Evolutionary conservation across 2,888 invertebrate genomes (phyloP), one percentile per base, ranked within the genome.

Genomic region (Pandemis heparana): DNA sequence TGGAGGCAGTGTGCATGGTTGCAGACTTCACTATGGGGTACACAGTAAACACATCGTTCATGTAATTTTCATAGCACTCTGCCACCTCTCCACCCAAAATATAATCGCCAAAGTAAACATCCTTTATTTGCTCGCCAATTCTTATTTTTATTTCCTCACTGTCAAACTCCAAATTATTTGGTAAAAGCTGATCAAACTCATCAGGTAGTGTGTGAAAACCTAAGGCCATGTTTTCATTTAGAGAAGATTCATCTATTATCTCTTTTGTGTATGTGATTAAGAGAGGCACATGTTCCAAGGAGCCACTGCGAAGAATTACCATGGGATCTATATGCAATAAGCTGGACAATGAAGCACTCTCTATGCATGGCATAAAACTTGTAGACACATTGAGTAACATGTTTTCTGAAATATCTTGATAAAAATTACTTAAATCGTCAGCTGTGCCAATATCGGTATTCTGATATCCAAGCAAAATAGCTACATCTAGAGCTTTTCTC

Each of bases 401-500:
- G 14, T 76, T 76, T 0, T 71, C 60, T 12, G 87, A 73, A 1
- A 85, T 59, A 10, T 82, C 77, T 48, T 79, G 77, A 61, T 87
- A 90, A 74, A 90, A 93, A 0, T 78, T 78, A 5, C 82, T 78
- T 8, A 94, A 70, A 23, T 86, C 79, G 0, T 77, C 75, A 0
- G 75, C 59, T n/a, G 83, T 78, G 4, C 79, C 75, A 0, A 77
- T 74, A 4, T 39, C 14, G 1, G 18, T 39, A 7, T 85, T 84
- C 18, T 81, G 76, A 43, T 89, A 92, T 0, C 90, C 96, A 89
- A 96, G 79, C 86, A 92, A 77, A 72, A 79, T 79, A 79, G 95
- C 90, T 79, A 92, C 88, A 80, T 91, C 77, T 6, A 84, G 77
- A 12, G 92, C 92, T 12, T 77, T 76, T 2, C 76, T 38, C 8